Conservation (phyloP, 2,113 vertebrate species). For the Pteronura brasiliensis region DNA sequence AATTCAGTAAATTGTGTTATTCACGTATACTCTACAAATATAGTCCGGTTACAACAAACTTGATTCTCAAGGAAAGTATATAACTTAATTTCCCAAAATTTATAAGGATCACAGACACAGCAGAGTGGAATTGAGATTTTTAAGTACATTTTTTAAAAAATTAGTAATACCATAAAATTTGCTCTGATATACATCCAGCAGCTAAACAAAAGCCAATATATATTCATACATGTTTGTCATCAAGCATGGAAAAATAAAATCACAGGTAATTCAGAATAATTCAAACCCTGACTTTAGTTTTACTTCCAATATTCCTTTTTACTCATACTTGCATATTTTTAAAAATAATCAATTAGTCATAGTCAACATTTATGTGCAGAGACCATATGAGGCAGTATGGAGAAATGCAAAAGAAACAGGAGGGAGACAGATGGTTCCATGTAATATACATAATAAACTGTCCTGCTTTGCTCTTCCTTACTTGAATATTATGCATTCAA, state of each 20-base stretch:
- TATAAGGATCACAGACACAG: neutral
- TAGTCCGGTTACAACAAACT: neutral
- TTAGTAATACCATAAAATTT: neutral
- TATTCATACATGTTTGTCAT: neutral
- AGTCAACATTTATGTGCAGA: conserved; percentile 61
- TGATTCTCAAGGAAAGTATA: neutral
- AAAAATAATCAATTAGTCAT: conserved; percentile 71
- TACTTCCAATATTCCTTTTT: conserved; percentile 49
- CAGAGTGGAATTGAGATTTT: neutral
- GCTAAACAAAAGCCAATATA: conserved; percentile 19
- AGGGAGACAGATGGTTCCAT: conserved; percentile 54
- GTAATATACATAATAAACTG: conserved; percentile 53
- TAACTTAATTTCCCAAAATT: neutral
- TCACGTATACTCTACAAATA: neutral
- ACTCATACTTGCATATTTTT: conserved; percentile 54
- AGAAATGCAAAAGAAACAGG: conserved; percentile 56
- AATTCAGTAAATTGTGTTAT: neutral
- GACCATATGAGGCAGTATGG: conserved; percentile 42
- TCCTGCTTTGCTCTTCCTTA: conserved; percentile 4
- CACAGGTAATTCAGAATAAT: conserved; percentile 36
- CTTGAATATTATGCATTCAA: neutral
- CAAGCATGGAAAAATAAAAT: conserved; percentile 45
- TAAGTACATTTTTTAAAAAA: neutral
- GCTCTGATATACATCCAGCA: neutral
- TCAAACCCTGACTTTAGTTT: conserved; percentile 46